Percentiles rank a stretch among this genome's conserved stretches.
phyloP scores from a whole-genome alignment of 2,888 invertebrate species.

The Alentia gelatinosa region DNA sequence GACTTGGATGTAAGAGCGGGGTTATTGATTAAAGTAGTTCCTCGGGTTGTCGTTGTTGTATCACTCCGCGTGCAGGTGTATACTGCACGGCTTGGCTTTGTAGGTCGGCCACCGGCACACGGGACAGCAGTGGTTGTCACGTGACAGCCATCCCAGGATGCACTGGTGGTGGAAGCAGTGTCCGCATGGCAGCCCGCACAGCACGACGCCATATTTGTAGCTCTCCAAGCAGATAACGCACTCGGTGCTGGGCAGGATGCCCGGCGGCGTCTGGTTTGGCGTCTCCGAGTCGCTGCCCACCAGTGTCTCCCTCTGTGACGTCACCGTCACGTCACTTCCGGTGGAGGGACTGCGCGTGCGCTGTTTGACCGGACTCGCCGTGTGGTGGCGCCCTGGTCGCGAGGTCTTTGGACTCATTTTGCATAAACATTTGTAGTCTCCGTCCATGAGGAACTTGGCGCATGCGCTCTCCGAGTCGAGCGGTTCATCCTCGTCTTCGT shows the following conservation, averaged over 20 bases:
- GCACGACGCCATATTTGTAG: constrained; percentile 76
- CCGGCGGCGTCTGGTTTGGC: constrained; percentile 69
- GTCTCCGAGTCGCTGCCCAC: neutral
- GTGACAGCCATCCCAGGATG: constrained; percentile 82
- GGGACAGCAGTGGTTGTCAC: constrained; percentile 83
- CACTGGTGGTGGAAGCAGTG: constrained; percentile 83
- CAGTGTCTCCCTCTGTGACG: too few relatives aligned
- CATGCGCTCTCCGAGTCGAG: constrained; percentile 65
- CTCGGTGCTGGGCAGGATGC: constrained; percentile 79
- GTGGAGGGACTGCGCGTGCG: neutral
- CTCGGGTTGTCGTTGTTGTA: too few relatives aligned
- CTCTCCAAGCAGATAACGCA: constrained; percentile 83
- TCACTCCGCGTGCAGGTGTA: constrained; percentile 64
- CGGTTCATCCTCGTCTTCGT: constrained; percentile 59
- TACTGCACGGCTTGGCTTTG: constrained; percentile 70
- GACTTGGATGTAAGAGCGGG: too few relatives aligned
- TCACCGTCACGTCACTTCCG: too few relatives aligned
- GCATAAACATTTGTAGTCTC: constrained; percentile 69
- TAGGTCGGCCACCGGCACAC: constrained; percentile 83
- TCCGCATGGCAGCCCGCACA: constrained; percentile 83
- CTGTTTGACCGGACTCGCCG: neutral
- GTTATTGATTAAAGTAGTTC: too few relatives aligned
- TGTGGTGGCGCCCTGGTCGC: neutral
- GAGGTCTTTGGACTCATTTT: neutral
- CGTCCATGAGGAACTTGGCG: constrained; percentile 69